phyloP scores from a whole-genome alignment of 30 jellyfish, hydroid and myxozoan species.

The Mastigias papua region DNA sequence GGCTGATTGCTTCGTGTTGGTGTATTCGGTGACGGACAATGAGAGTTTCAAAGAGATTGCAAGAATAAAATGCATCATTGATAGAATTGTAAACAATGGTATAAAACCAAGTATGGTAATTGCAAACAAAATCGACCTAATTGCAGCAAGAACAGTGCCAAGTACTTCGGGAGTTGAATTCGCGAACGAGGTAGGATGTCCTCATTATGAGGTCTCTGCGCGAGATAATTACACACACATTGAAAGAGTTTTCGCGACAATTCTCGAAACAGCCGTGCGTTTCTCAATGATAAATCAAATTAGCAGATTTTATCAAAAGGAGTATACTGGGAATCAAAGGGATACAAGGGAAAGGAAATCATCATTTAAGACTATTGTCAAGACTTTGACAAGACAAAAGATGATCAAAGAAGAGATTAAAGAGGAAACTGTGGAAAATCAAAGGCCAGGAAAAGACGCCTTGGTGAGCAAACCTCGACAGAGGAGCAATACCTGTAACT shows the following conservation, averaged over 20 bases:
- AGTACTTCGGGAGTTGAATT: conserved; percentile 44
- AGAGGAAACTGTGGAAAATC: conserved; percentile 13
- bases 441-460: conserved; percentile 3
- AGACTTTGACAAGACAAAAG: conserved; percentile 63
- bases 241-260: conserved; percentile 57
- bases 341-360: conserved; percentile 62
- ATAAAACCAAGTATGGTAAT: conserved; percentile 62
- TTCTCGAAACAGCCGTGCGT: conserved; percentile 60
- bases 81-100: conserved; percentile 14
- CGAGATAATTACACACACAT: conserved; percentile 64
- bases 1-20: conserved; percentile 81
- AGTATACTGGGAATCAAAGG: conserved; percentile 30
- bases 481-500: conserved; percentile 70
- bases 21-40: conserved; percentile 57
- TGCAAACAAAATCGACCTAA: conserved; percentile 61
- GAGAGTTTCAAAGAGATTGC: conserved; percentile 69
- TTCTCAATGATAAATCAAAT: conserved; percentile 64
- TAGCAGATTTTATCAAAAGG: conserved; percentile 19
- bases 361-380: conserved; percentile 62
- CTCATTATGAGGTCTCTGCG: conserved; percentile 73
- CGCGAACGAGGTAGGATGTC: conserved; percentile 82
- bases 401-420: conserved; percentile 60
- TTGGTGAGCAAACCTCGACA: conserved; percentile 19
- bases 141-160: conserved; percentile 37
- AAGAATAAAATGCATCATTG: conserved; percentile 38